Evolutionary conservation across 2,888 invertebrate genomes (phyloP), one percentile per base, ranked within the genome.

Genomic region (Xestoiulus laeticollis): DNA sequence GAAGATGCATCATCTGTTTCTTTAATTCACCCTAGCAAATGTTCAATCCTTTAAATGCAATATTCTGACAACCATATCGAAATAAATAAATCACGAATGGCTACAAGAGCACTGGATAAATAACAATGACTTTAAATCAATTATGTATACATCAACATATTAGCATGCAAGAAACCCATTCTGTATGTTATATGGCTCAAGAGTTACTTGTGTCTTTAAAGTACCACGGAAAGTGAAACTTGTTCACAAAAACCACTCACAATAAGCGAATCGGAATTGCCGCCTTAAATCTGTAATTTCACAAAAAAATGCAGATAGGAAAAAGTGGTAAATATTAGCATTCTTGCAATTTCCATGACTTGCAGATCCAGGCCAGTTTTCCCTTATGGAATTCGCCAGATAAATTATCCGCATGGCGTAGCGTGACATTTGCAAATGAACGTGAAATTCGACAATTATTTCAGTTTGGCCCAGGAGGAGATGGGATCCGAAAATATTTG

Each of bases 281-380:
- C 12, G 53, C n/a, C 48, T 53, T 4, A 16, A n/a, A n/a, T 53
- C 53, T 53, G 53, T 53, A 68, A 68, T 68, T 68, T 48, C 16
- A 38, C 33, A 26, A 68, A 68, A 68, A 68, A 68, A 68, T 68
- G 12, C 5, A 26, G 68, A n/a, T 19, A 53, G 22, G n/a, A 68
- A 68, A 68, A 68, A 68, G 26, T 68, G 22, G 68, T 68, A 68
- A 68, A 68, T 68, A 68, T 68, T 68, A 68, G 68, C 68, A 68
- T 68, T 68, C 26, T 19, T n/a, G 26, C 12, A 4, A 26, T 68
- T 68, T 26, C 22, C 6, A 10, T 68, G 68, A 68, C 68, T 68
- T 22, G 68, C 68, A 26, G 8, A 68, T 68, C 68, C 10, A n/a
- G 3, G 68, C 68, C 26, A 26, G 68, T 4, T 68, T 26, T 26